These are phyloP conservation scores for Enteromius radiatus DNA, from an alignment of 2,797 vertebrate genomes.

Conservation along the genomic window DNA sequence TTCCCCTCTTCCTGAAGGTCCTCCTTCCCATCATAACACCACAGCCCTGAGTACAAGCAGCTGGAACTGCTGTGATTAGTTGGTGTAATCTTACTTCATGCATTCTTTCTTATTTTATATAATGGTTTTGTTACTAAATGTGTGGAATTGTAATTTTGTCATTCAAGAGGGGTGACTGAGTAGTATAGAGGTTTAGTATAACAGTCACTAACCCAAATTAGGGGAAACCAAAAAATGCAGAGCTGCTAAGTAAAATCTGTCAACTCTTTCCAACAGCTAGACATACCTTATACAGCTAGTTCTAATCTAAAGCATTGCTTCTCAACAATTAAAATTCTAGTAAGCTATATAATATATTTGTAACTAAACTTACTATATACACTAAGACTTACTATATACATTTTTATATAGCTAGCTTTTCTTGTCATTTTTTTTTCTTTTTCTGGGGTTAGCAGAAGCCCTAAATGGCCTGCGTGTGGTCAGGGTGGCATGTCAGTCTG, in stretches of 20 bases:
- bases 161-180: neutral
- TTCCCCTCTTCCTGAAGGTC: slow-evolving; percentile 48
- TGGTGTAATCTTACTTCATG: neutral
- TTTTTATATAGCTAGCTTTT: neutral
- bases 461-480: slow-evolving; percentile 20
- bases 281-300: neutral
- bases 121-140: neutral
- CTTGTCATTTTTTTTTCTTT: neutral
- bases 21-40: slow-evolving; percentile 44
- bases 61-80: neutral
- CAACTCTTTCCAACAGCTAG: neutral
- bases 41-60: neutral
- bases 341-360: neutral
- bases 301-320: neutral
- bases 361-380: neutral
- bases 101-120: neutral
- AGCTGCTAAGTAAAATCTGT: neutral
- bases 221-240: neutral
- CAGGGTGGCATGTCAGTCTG: slow-evolving; percentile 22
- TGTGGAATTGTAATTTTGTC: neutral
- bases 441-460: slow-evolving; percentile 26
- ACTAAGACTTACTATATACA: neutral
- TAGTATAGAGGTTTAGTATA: neutral
- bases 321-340: neutral
- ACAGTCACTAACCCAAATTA: neutral